phyloP scores from a whole-genome alignment of 1,140 invertebrate species.

The Araneus ventricosus region DNA sequence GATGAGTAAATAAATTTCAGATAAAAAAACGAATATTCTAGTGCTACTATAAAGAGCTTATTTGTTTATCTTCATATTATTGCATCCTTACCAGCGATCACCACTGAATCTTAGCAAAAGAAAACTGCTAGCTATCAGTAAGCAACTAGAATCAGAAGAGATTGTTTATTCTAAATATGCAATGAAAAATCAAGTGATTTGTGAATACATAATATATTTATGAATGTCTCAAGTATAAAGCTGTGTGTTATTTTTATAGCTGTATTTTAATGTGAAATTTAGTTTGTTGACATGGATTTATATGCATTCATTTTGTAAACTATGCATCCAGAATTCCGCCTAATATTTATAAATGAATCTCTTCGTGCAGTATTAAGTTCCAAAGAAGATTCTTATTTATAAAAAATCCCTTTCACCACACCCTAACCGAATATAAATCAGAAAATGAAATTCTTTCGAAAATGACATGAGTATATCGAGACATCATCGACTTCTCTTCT shows the following conservation, averaged over 20 bases:
- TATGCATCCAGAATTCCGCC: too few species aligned
- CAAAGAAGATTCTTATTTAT: too few species aligned
- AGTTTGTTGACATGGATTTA: too few species aligned
- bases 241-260: neutral
- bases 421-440: too few species aligned
- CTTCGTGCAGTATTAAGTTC: too few species aligned
- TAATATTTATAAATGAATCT: too few species aligned
- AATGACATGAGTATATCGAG: neutral
- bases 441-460: too few species aligned
- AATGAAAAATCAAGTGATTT: neutral
- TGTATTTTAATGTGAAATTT: neutral
- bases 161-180: neutral
- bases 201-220: neutral
- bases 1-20: neutral
- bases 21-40: constrained; percentile 5
- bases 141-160: neutral
- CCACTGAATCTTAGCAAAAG: constrained; percentile 36
- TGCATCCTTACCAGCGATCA: constrained; percentile 13
- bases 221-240: neutral
- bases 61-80: neutral
- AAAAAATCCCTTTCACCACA: too few species aligned
- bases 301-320: too few species aligned
- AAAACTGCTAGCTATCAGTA: neutral
- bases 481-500: neutral
- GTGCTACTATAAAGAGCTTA: constrained; percentile 40